Base-by-base conservation (phyloP, 1,140 invertebrate genomes). In the Drosophila rhopaloa region DNA sequence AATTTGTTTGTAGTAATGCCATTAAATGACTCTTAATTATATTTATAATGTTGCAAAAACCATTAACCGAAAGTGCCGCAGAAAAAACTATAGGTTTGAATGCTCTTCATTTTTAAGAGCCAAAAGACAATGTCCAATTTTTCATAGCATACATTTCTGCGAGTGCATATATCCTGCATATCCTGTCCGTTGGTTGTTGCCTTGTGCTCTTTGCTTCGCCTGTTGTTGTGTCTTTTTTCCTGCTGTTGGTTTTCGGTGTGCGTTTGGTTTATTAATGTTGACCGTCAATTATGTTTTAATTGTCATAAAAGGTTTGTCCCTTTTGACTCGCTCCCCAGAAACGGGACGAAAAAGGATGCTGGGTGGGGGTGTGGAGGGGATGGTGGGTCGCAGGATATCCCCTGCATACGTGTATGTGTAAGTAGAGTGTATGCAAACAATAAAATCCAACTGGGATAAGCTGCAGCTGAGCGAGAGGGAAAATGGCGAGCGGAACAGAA, bases 241-340 rank as follows among this genome's bases (percentile, higher is more conserved):
- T 47, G 53, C 78, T 41, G 44, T 62, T 76, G 72, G 65, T 65
- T 68, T 68, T 60, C 59, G 79, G 55, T 66, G 72, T 76, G 71
- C 70, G 70, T 84, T 80, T 86, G 86, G 77, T 79, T 91, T 91
- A 91, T 91, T 91, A 92, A 91, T 91, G 90, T 91, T 91, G 90
- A 91, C 90, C 90, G 90, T 91, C 90, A 91, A 91, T 91, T 91
- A 91, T 83, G 86, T 91, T 91, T 91, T 91, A 91, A 91, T 91
- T 91, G 90, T 91, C 90, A 91, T 91, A 91, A 91, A 91, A 91
- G 90, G 88, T 90, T 90, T 90, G 79, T 78, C 57, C 81, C 83
- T 73, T 72, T 71, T 71, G 72, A 65, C 77, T 81, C 57, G 54
- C 24, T 40, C 38, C 57, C 46, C 38, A 41, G 8, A 38, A 14